A percentile compares a stretch with the other conserved stretches of the same genome.
Conservation (phyloP, 2,888 invertebrate genomes). For the Sphecodes monilicornis region DNA sequence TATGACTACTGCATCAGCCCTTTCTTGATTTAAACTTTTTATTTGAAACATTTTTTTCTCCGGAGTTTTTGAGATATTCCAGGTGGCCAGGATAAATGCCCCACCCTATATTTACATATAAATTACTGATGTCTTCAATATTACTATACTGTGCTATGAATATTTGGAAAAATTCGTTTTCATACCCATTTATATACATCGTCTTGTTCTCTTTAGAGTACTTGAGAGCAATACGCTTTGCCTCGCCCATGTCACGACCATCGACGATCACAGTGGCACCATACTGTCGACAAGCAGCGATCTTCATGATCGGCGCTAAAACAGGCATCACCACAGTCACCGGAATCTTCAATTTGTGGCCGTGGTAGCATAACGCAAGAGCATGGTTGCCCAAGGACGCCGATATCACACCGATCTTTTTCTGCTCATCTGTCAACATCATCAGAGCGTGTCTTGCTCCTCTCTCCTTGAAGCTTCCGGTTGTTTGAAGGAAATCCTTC, state of each 20-base stretch:
- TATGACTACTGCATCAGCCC: too few relatives aligned
- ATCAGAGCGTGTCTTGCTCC: constrained; percentile 95
- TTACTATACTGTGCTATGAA: too few relatives aligned
- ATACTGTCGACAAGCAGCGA: constrained; percentile 93
- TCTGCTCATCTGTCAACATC: constrained; percentile 90
- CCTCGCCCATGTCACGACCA: constrained; percentile 94
- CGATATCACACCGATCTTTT: constrained; percentile 92
- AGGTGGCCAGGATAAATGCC: too few relatives aligned
- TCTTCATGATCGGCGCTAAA: constrained; percentile 98
- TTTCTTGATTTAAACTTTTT: too few relatives aligned
- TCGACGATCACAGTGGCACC: constrained; percentile 94
- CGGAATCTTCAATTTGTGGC: constrained; percentile 87
- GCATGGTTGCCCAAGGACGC: constrained; percentile 98
- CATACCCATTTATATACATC: constrained; percentile 95
- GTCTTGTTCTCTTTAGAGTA: constrained; percentile 90
- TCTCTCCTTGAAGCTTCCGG: constrained; percentile 98
- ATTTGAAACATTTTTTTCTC: too few relatives aligned
- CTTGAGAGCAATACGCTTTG: constrained; percentile 91
- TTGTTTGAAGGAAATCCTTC: constrained; percentile 96
- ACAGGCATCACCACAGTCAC: constrained; percentile 97
- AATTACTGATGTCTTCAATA: too few relatives aligned
- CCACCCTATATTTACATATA: too few relatives aligned
- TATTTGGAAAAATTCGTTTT: constrained; percentile 19
- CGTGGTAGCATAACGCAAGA: constrained; percentile 91
- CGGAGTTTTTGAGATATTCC: too few relatives aligned